A percentile compares a stretch with the other conserved stretches of the same genome.
These are phyloP conservation scores for Muntiacus reevesi DNA, from an alignment of 2,113 vertebrate genomes.

Conservation along the genomic window DNA sequence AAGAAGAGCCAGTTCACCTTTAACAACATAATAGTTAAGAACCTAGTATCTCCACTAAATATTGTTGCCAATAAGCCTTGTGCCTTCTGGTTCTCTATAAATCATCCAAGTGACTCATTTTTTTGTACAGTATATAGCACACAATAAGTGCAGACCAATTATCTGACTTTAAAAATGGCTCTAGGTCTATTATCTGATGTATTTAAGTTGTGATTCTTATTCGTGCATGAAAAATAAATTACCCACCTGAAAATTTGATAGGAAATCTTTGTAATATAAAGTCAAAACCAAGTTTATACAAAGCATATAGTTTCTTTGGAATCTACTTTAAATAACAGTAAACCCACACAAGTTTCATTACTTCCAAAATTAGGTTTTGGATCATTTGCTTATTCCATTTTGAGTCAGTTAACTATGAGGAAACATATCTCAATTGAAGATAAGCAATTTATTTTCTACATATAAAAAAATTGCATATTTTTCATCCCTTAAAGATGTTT, in stretches of 20 bases:
- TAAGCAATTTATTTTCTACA: not conserved
- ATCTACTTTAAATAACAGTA: not conserved
- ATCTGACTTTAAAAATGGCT: not conserved
- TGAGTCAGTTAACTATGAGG: not conserved
- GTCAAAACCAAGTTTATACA: not conserved
- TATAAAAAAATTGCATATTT: not conserved
- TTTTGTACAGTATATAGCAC: not conserved
- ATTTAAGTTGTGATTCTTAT: not conserved
- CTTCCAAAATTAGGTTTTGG: not conserved
- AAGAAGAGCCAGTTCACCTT: not conserved
- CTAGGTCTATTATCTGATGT: not conserved
- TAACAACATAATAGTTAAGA: not conserved
- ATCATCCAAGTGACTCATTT: not conserved
- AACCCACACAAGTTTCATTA: slow-evolving; percentile 24
- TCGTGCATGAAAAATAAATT: not conserved
- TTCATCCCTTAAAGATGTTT: not conserved
- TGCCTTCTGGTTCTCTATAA: not conserved
- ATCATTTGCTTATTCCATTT: not conserved
- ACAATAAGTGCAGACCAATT: not conserved
- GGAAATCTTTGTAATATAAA: not conserved
- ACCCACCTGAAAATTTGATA: not conserved
- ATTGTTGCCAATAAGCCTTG: not conserved
- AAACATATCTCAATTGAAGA: not conserved
- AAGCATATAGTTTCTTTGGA: not conserved
- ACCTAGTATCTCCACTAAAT: not conserved